These are phyloP conservation scores for Mionectes macconnelli DNA, from an alignment of 2,113 vertebrate genomes.

Conservation along the genomic window DNA sequence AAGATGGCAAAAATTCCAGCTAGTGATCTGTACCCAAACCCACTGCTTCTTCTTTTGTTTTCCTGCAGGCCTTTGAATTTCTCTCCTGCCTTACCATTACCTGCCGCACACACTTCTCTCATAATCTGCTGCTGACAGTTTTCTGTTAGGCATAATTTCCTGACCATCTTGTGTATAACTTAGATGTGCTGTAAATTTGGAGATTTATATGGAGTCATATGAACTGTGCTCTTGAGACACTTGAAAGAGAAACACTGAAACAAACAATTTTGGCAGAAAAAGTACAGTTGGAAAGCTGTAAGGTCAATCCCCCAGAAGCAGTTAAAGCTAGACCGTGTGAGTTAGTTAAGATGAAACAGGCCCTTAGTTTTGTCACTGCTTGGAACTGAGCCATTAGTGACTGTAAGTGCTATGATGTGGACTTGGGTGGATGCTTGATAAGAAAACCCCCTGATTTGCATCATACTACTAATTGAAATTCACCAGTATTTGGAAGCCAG, in stretches of 20 bases:
- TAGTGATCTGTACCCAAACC: background rate
- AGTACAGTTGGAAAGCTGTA: background rate
- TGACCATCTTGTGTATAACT: conserved; percentile 51
- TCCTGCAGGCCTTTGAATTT: background rate
- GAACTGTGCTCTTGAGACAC: conserved; percentile 37
- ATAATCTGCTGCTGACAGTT: conserved; percentile 55
- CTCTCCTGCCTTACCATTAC: background rate
- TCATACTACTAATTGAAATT: background rate
- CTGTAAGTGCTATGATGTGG: background rate
- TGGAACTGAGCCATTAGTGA: conserved; percentile 13
- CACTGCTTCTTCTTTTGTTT: background rate
- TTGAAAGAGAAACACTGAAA: conserved; percentile 27
- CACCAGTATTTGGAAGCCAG: background rate
- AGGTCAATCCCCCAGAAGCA: background rate
- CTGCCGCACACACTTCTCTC: background rate
- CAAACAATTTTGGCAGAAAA: conserved; percentile 20
- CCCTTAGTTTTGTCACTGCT: background rate
- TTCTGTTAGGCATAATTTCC: conserved; percentile 49
- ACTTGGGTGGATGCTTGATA: background rate
- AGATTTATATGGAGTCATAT: conserved; percentile 43
- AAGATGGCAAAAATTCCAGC: background rate
- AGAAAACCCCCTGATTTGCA: background rate
- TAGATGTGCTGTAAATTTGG: conserved; percentile 31
- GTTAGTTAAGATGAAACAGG: conserved; percentile 26
- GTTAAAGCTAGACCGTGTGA: conserved; percentile 22